phyloP scores from a whole-genome alignment of 2,888 invertebrate species.

The Hydraecia micacea region DNA sequence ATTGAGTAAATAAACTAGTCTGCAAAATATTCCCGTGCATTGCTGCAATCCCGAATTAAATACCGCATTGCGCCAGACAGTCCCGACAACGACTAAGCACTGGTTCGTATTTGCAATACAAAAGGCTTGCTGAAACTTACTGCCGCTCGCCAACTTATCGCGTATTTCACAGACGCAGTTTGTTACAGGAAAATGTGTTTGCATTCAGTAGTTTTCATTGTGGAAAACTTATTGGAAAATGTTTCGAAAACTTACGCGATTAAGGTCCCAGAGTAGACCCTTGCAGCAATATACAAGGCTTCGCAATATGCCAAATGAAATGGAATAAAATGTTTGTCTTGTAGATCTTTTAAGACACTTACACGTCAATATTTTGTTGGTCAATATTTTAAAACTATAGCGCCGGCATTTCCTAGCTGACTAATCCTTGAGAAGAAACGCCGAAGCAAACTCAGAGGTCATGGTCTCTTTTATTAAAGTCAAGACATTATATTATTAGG shows the following conservation, averaged over 20 bases:
- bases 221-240: conserved; percentile 4
- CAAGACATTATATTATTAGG: no score
- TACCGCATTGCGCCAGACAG: conserved; percentile 64
- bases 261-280: background rate
- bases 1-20: conserved; percentile 15
- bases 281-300: background rate
- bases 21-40: conserved; percentile 34
- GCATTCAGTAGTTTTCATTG: conserved; percentile 32
- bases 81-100: conserved; percentile 36
- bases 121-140: conserved; percentile 48
- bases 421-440: no score
- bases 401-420: no score
- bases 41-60: conserved; percentile 48
- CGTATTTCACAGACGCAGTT: conserved; percentile 46
- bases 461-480: no score
- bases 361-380: no score
- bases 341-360: no score
- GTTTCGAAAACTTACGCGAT: background rate
- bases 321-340: no score
- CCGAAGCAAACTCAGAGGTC: no score
- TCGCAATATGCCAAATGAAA: background rate
- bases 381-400: no score
- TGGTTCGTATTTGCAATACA: conserved; percentile 45
- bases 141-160: conserved; percentile 52
- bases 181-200: conserved; percentile 37